phyloP scores from a whole-genome alignment of 2,888 invertebrate genomes.

The Netelia virgata region DNA sequence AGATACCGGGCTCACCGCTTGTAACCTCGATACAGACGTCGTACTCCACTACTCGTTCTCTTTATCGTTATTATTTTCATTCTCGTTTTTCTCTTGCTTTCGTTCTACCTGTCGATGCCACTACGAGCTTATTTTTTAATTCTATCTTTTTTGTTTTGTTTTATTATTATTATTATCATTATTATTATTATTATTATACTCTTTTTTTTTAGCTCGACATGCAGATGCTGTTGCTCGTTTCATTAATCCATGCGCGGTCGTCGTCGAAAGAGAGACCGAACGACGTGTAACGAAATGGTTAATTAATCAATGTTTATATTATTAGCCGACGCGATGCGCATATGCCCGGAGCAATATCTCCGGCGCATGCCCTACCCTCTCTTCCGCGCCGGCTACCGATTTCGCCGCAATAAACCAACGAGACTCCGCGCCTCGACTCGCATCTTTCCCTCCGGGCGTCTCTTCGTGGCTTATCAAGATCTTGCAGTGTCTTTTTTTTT shows the following conservation, averaged over 20 bases:
- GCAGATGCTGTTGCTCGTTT: conserved; percentile 68
- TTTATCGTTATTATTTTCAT: conserved; percentile 39
- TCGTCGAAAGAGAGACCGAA: conserved; percentile 65
- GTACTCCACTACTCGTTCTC: conserved; percentile 41
- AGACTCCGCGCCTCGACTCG: conserved; percentile 26
- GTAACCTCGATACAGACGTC: conserved; percentile 64
- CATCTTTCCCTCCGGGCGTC: background rate
- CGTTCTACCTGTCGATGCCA: conserved; percentile 9
- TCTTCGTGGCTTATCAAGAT: conserved; percentile 33
- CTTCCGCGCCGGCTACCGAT: conserved; percentile 66
- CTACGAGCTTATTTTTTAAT: conserved; percentile 6
- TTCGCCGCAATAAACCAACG: conserved; percentile 65
- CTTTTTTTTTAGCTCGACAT: conserved; percentile 23
- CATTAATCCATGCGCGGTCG: conserved; percentile 72
- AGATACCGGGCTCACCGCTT: conserved; percentile 47
- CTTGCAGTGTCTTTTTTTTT: conserved; percentile 17
- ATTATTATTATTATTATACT: background rate
- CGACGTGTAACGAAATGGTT: conserved; percentile 75
- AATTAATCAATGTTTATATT: conserved; percentile 83
- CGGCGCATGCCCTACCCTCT: conserved; percentile 34
- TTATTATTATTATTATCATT: no score
- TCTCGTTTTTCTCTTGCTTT: conserved; percentile 6
- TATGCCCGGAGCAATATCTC: conserved; percentile 68
- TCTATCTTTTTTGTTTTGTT: background rate
- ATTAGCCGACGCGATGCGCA: conserved; percentile 73